Conservation (phyloP, 2,797 vertebrate species). For the Denticeps clupeoides region DNA sequence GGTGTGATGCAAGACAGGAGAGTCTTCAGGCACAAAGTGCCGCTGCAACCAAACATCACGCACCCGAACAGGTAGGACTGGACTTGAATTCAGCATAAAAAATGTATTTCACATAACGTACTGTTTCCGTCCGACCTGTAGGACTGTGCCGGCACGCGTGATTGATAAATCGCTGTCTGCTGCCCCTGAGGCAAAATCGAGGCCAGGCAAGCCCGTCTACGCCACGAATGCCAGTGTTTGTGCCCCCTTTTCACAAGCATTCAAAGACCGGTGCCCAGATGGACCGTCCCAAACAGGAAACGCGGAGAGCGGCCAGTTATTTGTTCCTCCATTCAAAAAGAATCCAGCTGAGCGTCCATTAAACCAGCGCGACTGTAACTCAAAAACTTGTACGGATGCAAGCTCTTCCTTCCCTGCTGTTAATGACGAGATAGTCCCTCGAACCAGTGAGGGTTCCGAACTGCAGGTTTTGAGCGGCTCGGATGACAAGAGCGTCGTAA, state of each 20-base stretch:
- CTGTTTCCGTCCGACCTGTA: too few species aligned
- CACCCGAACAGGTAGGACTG: slow-evolving; percentile 63
- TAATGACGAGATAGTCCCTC: too few species aligned
- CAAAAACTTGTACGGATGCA: not conserved
- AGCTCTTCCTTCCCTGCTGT: too few species aligned
- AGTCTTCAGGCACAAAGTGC: slow-evolving; percentile 54
- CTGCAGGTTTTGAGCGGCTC: too few species aligned
- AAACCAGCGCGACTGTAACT: too few species aligned
- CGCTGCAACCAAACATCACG: slow-evolving; percentile 67
- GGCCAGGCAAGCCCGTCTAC: slow-evolving; percentile 6
- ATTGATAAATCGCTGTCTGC: not conserved
- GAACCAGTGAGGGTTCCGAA: too few species aligned
- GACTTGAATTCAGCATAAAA: not conserved
- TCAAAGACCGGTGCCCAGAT: slow-evolving; percentile 29
- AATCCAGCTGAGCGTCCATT: too few species aligned
- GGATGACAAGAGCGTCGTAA: too few species aligned
- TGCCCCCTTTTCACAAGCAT: slow-evolving; percentile 47
- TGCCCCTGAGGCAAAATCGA: slow-evolving; percentile 9
- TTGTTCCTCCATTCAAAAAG: too few species aligned
- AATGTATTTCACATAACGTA: too few species aligned
- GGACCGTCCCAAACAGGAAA: slow-evolving; percentile 13
- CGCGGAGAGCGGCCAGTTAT: slow-evolving; percentile 42
- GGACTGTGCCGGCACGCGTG: too few species aligned
- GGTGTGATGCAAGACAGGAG: slow-evolving; percentile 72
- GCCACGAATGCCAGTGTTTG: slow-evolving; percentile 30